Conservation (phyloP, 1,140 invertebrate species). For the Leptinotarsa undecemlineata region DNA sequence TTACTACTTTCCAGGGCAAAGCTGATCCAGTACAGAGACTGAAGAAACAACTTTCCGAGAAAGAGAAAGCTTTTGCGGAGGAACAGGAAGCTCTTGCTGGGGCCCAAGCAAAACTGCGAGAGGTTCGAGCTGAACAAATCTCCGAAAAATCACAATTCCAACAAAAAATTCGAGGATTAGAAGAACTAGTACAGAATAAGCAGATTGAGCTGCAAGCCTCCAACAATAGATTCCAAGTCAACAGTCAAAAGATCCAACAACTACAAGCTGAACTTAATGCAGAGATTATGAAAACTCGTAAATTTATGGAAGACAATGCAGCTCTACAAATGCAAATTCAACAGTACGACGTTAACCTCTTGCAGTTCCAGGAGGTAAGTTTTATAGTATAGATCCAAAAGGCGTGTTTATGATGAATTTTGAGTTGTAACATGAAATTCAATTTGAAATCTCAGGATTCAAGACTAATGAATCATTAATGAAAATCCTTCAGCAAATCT, state of each 20-base stretch:
- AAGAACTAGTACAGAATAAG: constrained; percentile 61
- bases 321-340: constrained; percentile 61
- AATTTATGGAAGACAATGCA: constrained; percentile 61
- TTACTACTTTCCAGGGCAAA: constrained; percentile 62
- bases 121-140: constrained; percentile 74
- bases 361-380: constrained; percentile 43
- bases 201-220: constrained; percentile 41
- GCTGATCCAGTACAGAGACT: constrained; percentile 82
- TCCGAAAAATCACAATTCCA: constrained; percentile 64
- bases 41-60: constrained; percentile 83
- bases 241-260: constrained; percentile 46
- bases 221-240: constrained; percentile 38
- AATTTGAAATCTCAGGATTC: too few relatives aligned
- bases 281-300: constrained; percentile 60
- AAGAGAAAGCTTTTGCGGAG: constrained; percentile 73
- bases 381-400: neutral
- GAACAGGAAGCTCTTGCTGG: constrained; percentile 72
- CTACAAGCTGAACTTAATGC: constrained; percentile 65
- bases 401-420: neutral
- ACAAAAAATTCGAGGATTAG: constrained; percentile 60
- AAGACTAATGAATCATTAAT: neutral
- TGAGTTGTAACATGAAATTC: neutral
- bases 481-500: too few relatives aligned
- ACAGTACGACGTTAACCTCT: constrained; percentile 60
- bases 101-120: constrained; percentile 75